phyloP scores from a whole-genome alignment of 2,113 vertebrate genomes.

The Oceanodroma tethys region DNA sequence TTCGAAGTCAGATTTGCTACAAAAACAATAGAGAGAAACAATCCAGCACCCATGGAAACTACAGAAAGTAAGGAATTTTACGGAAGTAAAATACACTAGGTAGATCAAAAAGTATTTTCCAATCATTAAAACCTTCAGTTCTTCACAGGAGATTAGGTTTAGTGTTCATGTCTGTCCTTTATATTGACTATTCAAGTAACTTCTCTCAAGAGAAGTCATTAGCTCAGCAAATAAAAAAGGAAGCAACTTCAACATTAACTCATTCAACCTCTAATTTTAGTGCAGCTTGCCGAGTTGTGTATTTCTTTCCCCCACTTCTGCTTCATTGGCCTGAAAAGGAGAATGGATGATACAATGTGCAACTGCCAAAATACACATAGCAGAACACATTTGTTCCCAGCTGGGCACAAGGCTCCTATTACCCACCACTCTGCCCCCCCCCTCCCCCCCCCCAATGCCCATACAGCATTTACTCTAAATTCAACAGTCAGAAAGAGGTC shows the following conservation, averaged over 20 bases:
- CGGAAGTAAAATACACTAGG: not conserved
- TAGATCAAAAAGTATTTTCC: not conserved
- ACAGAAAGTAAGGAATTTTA: not conserved
- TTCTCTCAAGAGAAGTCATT: not conserved
- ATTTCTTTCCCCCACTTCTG: not conserved
- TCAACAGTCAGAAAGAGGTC: not conserved
- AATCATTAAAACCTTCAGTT: not conserved
- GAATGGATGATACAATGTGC: not conserved
- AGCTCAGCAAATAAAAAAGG: not conserved
- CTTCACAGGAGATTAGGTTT: not conserved
- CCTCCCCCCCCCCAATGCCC: too few species aligned
- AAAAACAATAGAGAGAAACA: not conserved
- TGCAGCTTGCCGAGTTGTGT: not conserved
- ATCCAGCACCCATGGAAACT: not conserved
- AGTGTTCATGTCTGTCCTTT: not conserved
- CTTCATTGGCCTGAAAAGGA: not conserved
- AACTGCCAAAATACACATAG: not conserved
- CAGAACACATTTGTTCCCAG: not conserved
- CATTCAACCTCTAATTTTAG: not conserved
- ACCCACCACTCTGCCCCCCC: not conserved
- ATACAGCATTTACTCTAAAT: not conserved
- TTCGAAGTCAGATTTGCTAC: not conserved
- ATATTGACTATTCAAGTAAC: not conserved
- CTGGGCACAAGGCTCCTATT: not conserved
- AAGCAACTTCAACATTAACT: not conserved